Conservation (phyloP, 2,797 vertebrate species). For the Euthynnus affinis region DNA sequence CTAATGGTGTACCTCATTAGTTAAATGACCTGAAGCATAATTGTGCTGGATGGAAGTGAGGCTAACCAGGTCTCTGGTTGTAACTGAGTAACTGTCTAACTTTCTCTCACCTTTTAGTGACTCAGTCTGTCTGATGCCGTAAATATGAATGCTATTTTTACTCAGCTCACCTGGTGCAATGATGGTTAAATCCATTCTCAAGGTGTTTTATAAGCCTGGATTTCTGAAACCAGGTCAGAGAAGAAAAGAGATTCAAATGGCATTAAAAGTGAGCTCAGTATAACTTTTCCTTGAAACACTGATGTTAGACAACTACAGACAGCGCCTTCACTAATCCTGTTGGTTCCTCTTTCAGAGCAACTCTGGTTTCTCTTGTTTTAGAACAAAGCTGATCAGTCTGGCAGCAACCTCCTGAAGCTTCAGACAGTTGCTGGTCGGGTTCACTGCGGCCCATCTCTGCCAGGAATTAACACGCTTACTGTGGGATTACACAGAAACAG, state of each 20-base stretch:
- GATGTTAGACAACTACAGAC: constrained; percentile 28
- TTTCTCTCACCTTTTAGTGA: background rate
- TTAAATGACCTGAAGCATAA: no score
- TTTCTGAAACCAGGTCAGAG: constrained; percentile 43
- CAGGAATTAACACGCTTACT: constrained; percentile 40
- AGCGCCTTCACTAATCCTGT: constrained; percentile 48
- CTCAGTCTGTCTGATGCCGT: background rate
- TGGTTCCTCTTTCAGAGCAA: constrained; percentile 32
- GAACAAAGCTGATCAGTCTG: constrained; percentile 50
- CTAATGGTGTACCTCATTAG: background rate
- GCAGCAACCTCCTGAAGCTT: constrained; percentile 31
- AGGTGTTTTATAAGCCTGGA: constrained; percentile 45
- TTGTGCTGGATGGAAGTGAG: background rate
- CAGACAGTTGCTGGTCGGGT: constrained; percentile 22
- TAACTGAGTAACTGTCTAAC: background rate
- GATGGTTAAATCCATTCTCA: constrained; percentile 28
- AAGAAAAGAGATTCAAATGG: constrained; percentile 16
- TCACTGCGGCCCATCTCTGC: constrained; percentile 5
- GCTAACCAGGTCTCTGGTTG: background rate
- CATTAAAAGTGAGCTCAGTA: constrained; percentile 30
- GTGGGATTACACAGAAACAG: constrained; percentile 27
- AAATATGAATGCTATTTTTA: constrained; percentile 26
- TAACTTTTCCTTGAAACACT: constrained; percentile 32
- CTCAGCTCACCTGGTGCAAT: background rate
- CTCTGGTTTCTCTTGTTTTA: constrained; percentile 28